Evolutionary conservation across 2,113 vertebrate genomes (phyloP).

Genomic region (Nycticebus coucang): DNA sequence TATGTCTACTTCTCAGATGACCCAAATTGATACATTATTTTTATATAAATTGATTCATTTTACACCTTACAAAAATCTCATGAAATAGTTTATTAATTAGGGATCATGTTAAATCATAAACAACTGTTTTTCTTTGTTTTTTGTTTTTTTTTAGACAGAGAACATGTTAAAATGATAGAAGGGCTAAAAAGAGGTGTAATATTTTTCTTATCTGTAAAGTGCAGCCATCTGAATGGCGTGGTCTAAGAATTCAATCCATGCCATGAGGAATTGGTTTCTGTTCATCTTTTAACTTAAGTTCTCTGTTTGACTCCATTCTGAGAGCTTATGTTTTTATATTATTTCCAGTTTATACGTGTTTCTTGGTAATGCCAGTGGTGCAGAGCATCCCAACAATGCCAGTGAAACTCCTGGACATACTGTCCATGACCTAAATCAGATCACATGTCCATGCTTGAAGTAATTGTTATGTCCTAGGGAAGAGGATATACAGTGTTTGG

Average conservation of each 20-base stretch:
- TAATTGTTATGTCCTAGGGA: neutral
- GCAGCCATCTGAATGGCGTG: neutral
- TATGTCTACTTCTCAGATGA: neutral
- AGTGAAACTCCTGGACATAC: neutral
- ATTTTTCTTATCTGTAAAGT: neutral
- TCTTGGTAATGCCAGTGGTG: neutral
- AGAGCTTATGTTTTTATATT: neutral
- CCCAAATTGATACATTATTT: neutral
- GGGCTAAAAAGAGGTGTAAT: neutral
- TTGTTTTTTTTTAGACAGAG: neutral
- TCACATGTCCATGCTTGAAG: neutral
- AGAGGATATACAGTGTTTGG: neutral
- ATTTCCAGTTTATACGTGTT: neutral
- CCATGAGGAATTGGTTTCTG: neutral
- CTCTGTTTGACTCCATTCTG: neutral
- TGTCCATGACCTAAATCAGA: neutral
- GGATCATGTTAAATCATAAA: neutral
- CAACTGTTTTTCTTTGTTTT: neutral
- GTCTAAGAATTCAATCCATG: constrained; percentile 5
- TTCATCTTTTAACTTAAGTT: neutral
- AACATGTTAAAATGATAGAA: neutral
- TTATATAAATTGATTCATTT: neutral
- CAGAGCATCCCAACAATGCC: neutral
- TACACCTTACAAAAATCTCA: neutral
- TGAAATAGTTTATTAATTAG: neutral